phyloP scores from a whole-genome alignment of 2,113 vertebrate species.

The Spea bombifrons region DNA sequence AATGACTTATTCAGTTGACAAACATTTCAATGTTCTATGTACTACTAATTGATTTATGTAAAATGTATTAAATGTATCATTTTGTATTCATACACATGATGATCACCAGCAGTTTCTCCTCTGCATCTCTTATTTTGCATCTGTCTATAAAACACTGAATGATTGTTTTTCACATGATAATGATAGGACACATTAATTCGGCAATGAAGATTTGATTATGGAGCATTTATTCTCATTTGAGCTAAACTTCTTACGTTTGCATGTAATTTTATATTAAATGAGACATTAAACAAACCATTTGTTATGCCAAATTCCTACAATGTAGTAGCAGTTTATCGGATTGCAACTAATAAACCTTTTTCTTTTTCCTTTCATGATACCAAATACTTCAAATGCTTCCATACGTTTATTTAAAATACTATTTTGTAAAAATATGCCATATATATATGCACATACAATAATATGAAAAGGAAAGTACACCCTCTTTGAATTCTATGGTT shows the following conservation, averaged over 20 bases:
- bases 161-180: constrained; percentile 23
- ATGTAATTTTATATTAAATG: constrained; percentile 37
- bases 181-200: constrained; percentile 35
- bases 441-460: no score
- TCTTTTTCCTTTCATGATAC: background rate
- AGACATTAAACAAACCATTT: constrained; percentile 40
- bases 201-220: constrained; percentile 26
- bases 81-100: no score
- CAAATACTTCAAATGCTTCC: no score
- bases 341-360: constrained; percentile 6
- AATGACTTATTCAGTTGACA: no score
- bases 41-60: no score
- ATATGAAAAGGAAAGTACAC: no score
- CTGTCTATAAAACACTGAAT: constrained; percentile 33
- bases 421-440: no score
- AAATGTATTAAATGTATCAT: no score
- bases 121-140: background rate
- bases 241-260: constrained; percentile 39
- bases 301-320: constrained; percentile 11
- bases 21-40: no score
- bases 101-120: no score
- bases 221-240: constrained; percentile 36
- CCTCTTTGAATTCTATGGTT: no score
- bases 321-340: background rate
- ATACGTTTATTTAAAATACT: no score